Evolutionary conservation across 2,797 vertebrate species (phyloP).

Genomic region (Zalophus californianus): DNA sequence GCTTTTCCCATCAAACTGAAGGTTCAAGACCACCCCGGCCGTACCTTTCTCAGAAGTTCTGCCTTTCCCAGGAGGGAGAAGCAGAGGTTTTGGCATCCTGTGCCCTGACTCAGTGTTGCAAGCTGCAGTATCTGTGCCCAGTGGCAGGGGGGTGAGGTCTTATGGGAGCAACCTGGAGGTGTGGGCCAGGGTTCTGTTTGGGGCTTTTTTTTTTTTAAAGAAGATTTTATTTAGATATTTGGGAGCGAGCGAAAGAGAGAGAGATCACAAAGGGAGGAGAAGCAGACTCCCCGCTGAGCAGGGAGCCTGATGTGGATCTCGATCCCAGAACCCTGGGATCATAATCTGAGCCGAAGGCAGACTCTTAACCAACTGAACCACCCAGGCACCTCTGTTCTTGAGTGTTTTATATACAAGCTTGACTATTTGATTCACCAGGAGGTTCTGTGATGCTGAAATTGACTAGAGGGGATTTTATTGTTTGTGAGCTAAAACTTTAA

Average conservation of each 20-base stretch:
- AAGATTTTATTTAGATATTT: neutral
- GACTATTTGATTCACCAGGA: neutral
- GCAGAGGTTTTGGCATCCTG: neutral
- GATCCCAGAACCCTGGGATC: neutral
- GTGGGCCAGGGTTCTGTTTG: neutral
- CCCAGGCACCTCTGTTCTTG: neutral
- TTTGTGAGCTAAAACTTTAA: neutral
- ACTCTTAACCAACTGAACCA: neutral
- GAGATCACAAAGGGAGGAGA: neutral
- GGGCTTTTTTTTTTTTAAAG: neutral
- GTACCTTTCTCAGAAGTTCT: neutral
- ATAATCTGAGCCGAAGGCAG: neutral
- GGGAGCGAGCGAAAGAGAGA: neutral
- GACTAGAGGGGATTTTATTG: neutral
- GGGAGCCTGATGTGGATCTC: neutral
- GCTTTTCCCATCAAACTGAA: neutral
- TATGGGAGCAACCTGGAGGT: accelerated
- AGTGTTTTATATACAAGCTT: neutral
- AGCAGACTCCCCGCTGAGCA: neutral
- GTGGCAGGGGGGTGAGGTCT: neutral
- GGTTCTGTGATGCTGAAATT: neutral
- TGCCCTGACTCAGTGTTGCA: neutral
- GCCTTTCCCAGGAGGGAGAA: neutral
- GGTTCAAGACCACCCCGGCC: neutral
- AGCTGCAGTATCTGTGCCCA: neutral